Evolutionary conservation across 2,113 vertebrate species (phyloP).

Genomic region (Hemiscyllium ocellatum): DNA sequence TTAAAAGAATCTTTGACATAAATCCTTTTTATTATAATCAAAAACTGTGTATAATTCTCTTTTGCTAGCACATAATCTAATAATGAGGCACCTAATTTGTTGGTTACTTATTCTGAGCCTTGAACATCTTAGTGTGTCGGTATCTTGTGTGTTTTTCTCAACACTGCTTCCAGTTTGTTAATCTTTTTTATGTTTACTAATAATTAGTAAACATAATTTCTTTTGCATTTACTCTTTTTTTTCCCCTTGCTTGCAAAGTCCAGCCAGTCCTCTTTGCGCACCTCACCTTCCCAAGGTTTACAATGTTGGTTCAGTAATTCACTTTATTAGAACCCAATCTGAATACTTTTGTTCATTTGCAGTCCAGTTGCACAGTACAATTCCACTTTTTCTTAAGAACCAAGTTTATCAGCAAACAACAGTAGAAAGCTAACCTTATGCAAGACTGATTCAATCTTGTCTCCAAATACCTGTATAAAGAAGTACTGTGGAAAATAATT

Average conservation of each 20-base stretch:
- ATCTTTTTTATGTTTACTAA: neutral
- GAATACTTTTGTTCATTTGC: neutral
- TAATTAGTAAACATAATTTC: neutral
- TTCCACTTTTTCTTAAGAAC: neutral
- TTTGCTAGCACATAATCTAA: neutral
- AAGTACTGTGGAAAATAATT: neutral
- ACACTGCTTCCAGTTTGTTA: neutral
- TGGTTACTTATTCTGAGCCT: neutral
- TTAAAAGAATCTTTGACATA: neutral
- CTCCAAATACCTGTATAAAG: neutral
- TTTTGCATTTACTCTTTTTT: neutral
- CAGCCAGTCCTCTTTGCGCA: neutral
- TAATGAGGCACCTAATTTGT: neutral
- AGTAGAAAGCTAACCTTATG: neutral
- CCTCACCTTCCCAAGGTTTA: neutral
- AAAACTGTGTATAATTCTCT: neutral
- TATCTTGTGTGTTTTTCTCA: neutral
- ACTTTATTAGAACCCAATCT: neutral
- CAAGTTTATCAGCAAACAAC: neutral
- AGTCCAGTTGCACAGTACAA: neutral
- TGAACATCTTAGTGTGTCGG: neutral
- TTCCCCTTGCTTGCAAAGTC: neutral
- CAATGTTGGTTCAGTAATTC: neutral
- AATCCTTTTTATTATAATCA: neutral
- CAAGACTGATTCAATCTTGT: neutral